Evolutionary conservation across 2,113 vertebrate species (phyloP).

Genomic region (Melanerpes formicivorus): DNA sequence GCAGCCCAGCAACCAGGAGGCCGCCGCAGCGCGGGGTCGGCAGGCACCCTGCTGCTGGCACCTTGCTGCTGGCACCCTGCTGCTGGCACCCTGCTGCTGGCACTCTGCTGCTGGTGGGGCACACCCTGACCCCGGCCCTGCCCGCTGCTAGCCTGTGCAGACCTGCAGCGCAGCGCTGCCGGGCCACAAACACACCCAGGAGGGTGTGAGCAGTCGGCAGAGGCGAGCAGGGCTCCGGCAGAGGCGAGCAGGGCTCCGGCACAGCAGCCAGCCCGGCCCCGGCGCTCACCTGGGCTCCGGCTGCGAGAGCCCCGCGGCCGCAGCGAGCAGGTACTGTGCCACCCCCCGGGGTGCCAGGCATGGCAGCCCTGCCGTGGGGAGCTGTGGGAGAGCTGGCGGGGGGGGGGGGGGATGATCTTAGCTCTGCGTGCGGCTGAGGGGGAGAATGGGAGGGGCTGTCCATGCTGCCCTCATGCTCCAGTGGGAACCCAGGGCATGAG

Average conservation of each 20-base stretch:
- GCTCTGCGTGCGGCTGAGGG: background rate
- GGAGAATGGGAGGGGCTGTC: background rate
- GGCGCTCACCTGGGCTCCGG: background rate
- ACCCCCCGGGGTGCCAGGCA: background rate
- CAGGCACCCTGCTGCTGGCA: background rate
- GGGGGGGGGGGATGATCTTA: background rate
- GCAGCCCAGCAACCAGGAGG: background rate
- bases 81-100: background rate
- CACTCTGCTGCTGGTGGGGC: background rate
- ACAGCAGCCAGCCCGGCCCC: background rate
- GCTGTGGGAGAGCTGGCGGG: background rate
- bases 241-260: background rate
- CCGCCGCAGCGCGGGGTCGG: background rate
- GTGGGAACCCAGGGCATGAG: accelerated
- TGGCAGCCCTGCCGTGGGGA: background rate
- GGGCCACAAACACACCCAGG: slow-evolving; percentile 44
- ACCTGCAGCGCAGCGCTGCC: slow-evolving; percentile 5
- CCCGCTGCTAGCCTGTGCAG: slow-evolving; percentile 20
- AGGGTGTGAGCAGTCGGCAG: slow-evolving; percentile 9
- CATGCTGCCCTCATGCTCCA: accelerated
- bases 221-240: background rate
- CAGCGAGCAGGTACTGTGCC: slow-evolving; percentile 28
- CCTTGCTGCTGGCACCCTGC: background rate
- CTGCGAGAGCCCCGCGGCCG: background rate
- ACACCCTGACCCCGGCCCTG: background rate